Conservation (phyloP, 2,113 vertebrate genomes). For the Brachyhypopomus gauderio region DNA sequence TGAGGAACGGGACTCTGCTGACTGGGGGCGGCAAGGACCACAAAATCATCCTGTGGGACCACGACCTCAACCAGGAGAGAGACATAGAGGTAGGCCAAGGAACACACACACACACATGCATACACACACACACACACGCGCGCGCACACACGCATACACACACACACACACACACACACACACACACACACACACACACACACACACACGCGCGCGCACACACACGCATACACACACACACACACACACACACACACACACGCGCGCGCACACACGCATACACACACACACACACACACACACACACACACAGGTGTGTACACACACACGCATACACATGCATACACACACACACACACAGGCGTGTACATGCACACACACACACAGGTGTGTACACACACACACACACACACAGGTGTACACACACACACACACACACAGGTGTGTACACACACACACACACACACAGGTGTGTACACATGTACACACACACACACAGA, state of each 20-base stretch:
- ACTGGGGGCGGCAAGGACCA: slow-evolving; percentile 95
- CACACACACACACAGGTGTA: no score
- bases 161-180: not conserved
- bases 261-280: not conserved
- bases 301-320: not conserved
- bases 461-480: no score
- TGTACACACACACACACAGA: not conserved
- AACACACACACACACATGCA: not conserved
- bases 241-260: no score
- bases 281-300: not conserved
- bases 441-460: not conserved
- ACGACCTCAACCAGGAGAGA: slow-evolving; percentile 85
- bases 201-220: not conserved
- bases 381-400: not conserved
- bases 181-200: not conserved
- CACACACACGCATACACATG: not conserved
- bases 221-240: not conserved
- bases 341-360: not conserved
- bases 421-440: not conserved
- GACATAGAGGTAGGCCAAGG: slow-evolving; percentile 88
- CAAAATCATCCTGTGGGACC: slow-evolving; percentile 94
- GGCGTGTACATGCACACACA: no score
- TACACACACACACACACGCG: not conserved
- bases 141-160: not conserved
- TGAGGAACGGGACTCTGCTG: slow-evolving; percentile 91